Base-by-base conservation (phyloP, 2,797 vertebrate genomes). In the Hypotaenidia philippensis region DNA sequence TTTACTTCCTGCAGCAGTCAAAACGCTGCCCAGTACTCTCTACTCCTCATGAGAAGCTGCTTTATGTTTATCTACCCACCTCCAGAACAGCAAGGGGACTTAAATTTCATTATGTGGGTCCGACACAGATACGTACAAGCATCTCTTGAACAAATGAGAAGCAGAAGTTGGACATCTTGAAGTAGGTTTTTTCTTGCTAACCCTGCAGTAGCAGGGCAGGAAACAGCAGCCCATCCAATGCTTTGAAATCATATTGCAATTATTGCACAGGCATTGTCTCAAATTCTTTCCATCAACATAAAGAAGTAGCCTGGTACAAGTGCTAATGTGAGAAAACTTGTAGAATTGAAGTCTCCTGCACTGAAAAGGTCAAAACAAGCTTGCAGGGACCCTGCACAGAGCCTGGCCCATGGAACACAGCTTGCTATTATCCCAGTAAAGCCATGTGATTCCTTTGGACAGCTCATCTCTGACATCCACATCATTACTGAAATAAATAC, bases 371-470 rank as follows among this genome's bases (percentile, higher is more conserved):
- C 84, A 49, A 49, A 66, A 25, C 20, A 17, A 92, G 75, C 66
- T 72, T 76, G 2, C 17, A 9, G 83, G 82, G 89, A 27, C n/a
- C 61, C 53, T 1, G 45, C 0, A 3, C 27, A 44, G 47, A 70
- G 71, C 2, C 26, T 2, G 45, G n/a, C 4, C 78, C 4, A 56
- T 0, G 38, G 81, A 91, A 77, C 53, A 85, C 41, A 74, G 90
- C 17, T 4, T 2, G 38, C 57, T 23, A 90, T 94, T 87, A 72
- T 85, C 32, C 89, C 89, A 59, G 57, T 9, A 77, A 31, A 50
- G 64, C 90, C 93, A n/a, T 21, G 78, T 74, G 83, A 78, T 82
- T 5, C 89, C 91, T 50, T 20, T 15, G 65, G 82, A 11, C 75
- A 63, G 89, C 84, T 87, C 95, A 78, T 55, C 60, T 23, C 56